Conservation (phyloP, 2,797 vertebrate genomes). For the Antennarius maculatus region DNA sequence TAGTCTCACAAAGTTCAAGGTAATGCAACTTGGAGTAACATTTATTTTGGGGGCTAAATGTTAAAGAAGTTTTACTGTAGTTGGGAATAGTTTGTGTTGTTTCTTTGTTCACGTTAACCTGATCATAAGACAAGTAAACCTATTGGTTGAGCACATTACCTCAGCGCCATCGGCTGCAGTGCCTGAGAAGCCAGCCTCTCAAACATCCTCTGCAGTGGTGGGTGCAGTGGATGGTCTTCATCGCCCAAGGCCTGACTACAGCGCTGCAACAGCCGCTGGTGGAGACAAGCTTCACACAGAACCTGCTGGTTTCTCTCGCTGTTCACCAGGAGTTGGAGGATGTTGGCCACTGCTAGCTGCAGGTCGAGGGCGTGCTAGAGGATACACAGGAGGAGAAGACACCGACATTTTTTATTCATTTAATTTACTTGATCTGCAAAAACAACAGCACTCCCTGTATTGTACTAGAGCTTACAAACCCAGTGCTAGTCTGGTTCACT, state of each 20-base stretch:
- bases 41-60: not conserved
- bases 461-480: not conserved
- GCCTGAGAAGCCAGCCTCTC: constrained; percentile 97
- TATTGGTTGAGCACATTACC: constrained; percentile 74
- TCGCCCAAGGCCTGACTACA: constrained; percentile 93
- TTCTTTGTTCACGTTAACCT: too few species aligned
- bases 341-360: constrained; percentile 93
- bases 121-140: not conserved
- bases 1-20: not conserved
- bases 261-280: constrained; percentile 92
- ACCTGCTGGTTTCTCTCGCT: constrained; percentile 96
- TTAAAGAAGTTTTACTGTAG: not conserved
- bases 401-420: not conserved
- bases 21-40: not conserved
- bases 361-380: constrained; percentile 93
- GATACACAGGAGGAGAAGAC: not conserved
- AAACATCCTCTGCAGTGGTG: constrained; percentile 96
- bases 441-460: not conserved
- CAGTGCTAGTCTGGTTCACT: not conserved
- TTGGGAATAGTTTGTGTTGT: not conserved
- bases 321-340: constrained; percentile 94
- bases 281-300: constrained; percentile 93
- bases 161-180: constrained; percentile 93
- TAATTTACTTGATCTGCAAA: not conserved
- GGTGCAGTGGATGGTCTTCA: constrained; percentile 94